phyloP scores from a whole-genome alignment of 2,113 vertebrate genomes.

The Tinamus guttatus region DNA sequence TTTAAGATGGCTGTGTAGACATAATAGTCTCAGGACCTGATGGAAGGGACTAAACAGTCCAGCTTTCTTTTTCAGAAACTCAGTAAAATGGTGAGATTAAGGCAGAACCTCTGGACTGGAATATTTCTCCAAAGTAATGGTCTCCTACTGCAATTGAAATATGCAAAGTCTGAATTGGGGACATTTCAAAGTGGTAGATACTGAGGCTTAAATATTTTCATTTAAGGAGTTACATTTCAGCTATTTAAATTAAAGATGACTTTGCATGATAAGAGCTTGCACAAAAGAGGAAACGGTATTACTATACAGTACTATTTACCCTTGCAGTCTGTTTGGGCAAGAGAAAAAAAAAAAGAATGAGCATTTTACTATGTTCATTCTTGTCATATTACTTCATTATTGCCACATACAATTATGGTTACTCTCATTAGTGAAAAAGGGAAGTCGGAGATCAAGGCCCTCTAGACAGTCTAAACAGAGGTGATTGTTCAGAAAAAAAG shows the following conservation, averaged over 20 bases:
- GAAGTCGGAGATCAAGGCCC: not conserved
- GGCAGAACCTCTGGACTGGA: not conserved
- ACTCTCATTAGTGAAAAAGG: not conserved
- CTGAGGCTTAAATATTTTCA: not conserved
- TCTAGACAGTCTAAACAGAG: not conserved
- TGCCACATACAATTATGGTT: not conserved
- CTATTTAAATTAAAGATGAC: not conserved
- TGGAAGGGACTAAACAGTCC: not conserved
- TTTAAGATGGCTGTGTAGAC: not conserved
- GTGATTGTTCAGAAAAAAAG: not conserved
- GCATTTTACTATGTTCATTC: not conserved
- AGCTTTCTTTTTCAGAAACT: accelerated
- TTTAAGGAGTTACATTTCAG: not conserved
- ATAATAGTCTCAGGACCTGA: not conserved
- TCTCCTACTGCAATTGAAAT: accelerated
- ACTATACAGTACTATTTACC: not conserved
- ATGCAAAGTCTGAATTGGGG: not conserved
- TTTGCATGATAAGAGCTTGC: not conserved
- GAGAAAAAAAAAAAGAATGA: not conserved
- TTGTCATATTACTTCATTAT: not conserved
- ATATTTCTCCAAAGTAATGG: not conserved
- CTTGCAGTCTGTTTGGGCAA: not conserved
- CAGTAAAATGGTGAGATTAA: not conserved
- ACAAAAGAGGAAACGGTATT: not conserved
- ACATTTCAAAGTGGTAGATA: not conserved